A percentile compares a stretch with the other conserved stretches of the same genome.
These are phyloP conservation scores for Yasuhikotakia modesta DNA, from an alignment of 2,797 vertebrate genomes.

Conservation along the genomic window DNA sequence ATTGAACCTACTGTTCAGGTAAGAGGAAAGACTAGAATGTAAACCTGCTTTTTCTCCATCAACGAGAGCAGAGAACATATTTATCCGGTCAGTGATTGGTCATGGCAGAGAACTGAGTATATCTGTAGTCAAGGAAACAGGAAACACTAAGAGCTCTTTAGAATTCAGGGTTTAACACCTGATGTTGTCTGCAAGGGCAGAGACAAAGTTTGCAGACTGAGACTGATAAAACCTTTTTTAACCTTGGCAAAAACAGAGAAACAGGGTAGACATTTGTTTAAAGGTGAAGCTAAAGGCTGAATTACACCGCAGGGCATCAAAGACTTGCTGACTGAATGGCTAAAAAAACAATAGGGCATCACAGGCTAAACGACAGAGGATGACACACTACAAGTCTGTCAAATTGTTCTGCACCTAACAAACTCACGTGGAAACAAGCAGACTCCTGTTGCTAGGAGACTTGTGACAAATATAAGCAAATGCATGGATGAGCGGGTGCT, in stretches of 20 bases:
- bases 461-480: no score
- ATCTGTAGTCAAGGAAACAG: conserved; percentile 42
- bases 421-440: no score
- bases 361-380: no score
- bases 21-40: background rate
- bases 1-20: background rate
- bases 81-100: background rate
- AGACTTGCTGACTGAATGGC: no score
- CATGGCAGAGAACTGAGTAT: conserved; percentile 25
- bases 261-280: background rate
- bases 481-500: no score
- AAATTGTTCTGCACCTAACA: no score
- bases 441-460: no score
- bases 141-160: conserved; percentile 20
- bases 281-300: background rate
- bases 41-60: conserved; percentile 18
- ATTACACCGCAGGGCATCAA: background rate
- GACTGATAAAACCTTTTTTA: background rate
- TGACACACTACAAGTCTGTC: no score
- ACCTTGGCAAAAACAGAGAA: background rate
- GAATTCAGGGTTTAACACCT: background rate
- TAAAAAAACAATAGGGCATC: no score
- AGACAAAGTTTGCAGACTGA: background rate
- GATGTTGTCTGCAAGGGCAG: conserved; percentile 4
- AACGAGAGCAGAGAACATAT: conserved; percentile 12